Evolutionary conservation across 2,113 vertebrate genomes (phyloP).

Genomic region (Mesoclemmys tuberculata): DNA sequence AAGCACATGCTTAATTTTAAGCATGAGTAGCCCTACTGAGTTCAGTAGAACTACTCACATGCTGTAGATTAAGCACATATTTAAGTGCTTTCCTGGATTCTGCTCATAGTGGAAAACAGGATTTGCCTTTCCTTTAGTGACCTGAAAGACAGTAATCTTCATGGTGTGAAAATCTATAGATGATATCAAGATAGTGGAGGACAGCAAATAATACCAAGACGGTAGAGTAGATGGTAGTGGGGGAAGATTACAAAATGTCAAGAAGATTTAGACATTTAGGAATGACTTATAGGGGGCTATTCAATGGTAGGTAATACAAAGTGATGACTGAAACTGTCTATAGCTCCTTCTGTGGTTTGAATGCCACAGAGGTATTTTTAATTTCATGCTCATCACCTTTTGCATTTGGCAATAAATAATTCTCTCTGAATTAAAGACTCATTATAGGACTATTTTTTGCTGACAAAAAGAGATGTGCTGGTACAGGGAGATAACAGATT

Average conservation of each 20-base stretch:
- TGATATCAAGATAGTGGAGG: background rate
- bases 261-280: background rate
- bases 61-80: constrained; percentile 26
- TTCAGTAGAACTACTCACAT: constrained; percentile 24
- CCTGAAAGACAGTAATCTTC: background rate
- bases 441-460: background rate
- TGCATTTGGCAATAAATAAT: background rate
- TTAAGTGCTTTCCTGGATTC: background rate
- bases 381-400: background rate
- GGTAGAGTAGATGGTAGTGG: background rate
- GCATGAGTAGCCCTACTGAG: constrained; percentile 49
- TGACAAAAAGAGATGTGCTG: background rate
- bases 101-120: background rate
- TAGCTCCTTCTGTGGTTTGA: background rate
- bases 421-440: background rate
- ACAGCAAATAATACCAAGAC: background rate
- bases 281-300: background rate
- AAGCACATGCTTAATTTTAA: constrained; percentile 32
- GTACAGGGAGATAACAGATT: background rate
- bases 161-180: background rate
- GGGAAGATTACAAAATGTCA: background rate
- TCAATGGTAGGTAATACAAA: background rate
- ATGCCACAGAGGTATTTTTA: background rate
- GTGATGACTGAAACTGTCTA: background rate
- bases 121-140: background rate